phyloP scores from a whole-genome alignment of 2,888 invertebrate genomes.

The Stenodema calcarata region DNA sequence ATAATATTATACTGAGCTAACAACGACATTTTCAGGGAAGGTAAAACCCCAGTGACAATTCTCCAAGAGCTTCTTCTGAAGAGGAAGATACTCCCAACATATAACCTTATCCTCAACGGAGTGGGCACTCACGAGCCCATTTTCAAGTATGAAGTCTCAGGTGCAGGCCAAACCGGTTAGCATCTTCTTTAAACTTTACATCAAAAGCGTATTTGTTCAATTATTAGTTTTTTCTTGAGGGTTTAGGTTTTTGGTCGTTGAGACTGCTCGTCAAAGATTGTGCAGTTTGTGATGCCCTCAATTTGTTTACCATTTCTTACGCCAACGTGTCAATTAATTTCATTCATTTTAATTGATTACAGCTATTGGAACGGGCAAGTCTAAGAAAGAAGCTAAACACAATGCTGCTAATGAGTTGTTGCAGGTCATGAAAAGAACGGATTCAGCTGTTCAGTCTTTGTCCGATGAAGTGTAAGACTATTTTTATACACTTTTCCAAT shows the following conservation, averaged over 20 bases:
- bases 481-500: neutral
- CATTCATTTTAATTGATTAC: neutral
- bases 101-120: constrained; percentile 66
- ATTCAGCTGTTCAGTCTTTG: neutral
- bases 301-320: too few relatives aligned
- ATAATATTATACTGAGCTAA: too few relatives aligned
- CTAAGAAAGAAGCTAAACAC: constrained; percentile 71
- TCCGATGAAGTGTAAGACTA: neutral
- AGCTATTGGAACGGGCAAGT: constrained; percentile 63
- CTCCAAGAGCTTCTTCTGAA: constrained; percentile 72
- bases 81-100: constrained; percentile 65
- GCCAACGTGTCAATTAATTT: too few relatives aligned
- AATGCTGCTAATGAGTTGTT: constrained; percentile 66
- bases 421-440: constrained; percentile 60
- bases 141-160: constrained; percentile 57
- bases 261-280: too few relatives aligned
- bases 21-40: constrained; percentile 48
- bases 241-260: too few relatives aligned
- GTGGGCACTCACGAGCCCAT: constrained; percentile 59
- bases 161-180: constrained; percentile 40
- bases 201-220: too few relatives aligned
- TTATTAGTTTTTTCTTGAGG: too few relatives aligned
- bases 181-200: neutral
- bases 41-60: constrained; percentile 71
- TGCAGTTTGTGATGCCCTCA: too few relatives aligned